Evolutionary conservation across 1,140 invertebrate species (phyloP).

Genomic region (Trypoxylus dichotomus): DNA sequence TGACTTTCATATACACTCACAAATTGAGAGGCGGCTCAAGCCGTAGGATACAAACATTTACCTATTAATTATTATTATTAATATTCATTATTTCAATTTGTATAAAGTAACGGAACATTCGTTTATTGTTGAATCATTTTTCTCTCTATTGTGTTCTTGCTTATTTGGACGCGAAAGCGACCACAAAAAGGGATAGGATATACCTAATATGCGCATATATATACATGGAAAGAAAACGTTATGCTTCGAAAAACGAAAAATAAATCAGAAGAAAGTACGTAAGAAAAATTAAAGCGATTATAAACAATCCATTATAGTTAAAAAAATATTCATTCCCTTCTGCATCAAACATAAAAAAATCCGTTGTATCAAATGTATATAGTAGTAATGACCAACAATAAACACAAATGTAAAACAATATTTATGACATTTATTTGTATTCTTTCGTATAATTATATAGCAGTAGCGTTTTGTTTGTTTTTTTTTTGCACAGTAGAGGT

Average conservation of each 20-base stretch:
- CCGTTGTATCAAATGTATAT: not conserved
- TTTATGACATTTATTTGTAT: constrained; percentile 11
- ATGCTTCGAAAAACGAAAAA: not conserved
- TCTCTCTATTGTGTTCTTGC: not conserved
- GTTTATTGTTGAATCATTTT: constrained; percentile 39
- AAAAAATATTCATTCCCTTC: constrained; percentile 19
- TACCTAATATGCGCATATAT: not conserved
- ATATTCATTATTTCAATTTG: constrained; percentile 51
- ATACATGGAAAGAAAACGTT: not conserved
- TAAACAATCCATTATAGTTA: not conserved
- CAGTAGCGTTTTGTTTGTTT: not conserved
- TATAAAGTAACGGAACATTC: constrained; percentile 43
- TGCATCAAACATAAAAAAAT: constrained; percentile 6
- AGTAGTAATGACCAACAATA: constrained; percentile 32
- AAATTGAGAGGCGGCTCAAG: constrained; percentile 55
- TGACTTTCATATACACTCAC: constrained; percentile 57
- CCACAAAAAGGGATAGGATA: constrained; percentile 8
- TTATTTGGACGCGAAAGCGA: not conserved
- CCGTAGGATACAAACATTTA: constrained; percentile 57
- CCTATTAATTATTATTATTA: constrained; percentile 57
- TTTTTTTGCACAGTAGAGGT: not conserved
- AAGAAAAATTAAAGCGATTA: constrained; percentile 6
- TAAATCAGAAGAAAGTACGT: not conserved
- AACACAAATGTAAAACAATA: constrained; percentile 30
- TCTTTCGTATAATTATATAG: not conserved